Conservation (phyloP, 1,140 invertebrate species). For the Choristoneura fumiferana region DNA sequence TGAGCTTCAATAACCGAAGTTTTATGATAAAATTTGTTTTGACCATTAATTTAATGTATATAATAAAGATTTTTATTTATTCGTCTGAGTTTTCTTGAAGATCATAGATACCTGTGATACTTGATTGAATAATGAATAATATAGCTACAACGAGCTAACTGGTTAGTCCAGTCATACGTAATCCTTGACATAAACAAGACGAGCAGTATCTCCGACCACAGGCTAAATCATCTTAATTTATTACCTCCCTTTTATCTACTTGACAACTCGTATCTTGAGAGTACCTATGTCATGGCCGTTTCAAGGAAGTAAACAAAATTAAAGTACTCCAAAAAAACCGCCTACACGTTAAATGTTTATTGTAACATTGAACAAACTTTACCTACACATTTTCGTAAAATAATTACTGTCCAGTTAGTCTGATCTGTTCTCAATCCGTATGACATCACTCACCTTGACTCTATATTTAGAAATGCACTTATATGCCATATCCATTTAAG, state of each 20-base stretch:
- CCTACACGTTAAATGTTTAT: too few species aligned
- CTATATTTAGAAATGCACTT: conserved; percentile 67
- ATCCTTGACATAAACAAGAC: background rate
- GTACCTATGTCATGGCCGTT: conserved; percentile 13
- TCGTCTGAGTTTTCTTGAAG: conserved; percentile 23
- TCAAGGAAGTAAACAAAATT: background rate
- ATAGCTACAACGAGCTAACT: background rate
- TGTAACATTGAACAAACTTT: too few species aligned
- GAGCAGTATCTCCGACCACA: too few species aligned
- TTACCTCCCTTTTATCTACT: too few species aligned
- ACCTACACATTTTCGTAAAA: too few species aligned
- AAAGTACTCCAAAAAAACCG: too few species aligned
- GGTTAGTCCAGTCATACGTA: background rate
- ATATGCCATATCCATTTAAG: conserved; percentile 34
- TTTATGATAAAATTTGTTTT: conserved; percentile 68
- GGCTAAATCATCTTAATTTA: too few species aligned
- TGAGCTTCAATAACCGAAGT: conserved; percentile 72
- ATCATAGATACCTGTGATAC: background rate
- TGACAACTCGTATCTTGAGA: background rate
- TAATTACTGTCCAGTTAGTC: too few species aligned
- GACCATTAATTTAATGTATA: conserved; percentile 74
- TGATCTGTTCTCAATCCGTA: conserved; percentile 16
- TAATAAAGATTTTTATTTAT: conserved; percentile 76
- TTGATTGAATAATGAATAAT: background rate
- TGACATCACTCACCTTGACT: conserved; percentile 47